Conservation (phyloP, 2,113 vertebrate genomes). For the Marcusenius ussheri region DNA sequence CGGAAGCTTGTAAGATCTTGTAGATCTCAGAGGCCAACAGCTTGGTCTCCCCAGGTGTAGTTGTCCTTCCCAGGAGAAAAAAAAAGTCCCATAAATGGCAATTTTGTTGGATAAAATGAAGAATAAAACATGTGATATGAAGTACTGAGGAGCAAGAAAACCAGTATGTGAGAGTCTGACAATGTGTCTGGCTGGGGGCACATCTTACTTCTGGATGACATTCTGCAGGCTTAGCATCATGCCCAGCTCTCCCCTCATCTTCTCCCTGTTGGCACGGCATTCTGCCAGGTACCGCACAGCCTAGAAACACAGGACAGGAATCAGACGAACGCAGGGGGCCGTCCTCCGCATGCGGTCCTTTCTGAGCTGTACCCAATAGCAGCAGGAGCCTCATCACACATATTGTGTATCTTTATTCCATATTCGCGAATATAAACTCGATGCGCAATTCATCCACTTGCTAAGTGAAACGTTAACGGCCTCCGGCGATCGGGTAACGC, state of each 20-base stretch:
- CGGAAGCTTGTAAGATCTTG: slow-evolving; percentile 74
- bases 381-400: neutral
- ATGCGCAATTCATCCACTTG: neutral
- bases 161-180: neutral
- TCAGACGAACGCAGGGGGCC: slow-evolving; percentile 9
- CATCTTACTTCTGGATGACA: slow-evolving; percentile 83
- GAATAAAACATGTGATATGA: neutral
- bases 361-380: neutral
- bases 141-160: neutral
- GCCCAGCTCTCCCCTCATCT: slow-evolving; percentile 81
- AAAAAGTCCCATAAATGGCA: slow-evolving; percentile 13
- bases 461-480: neutral
- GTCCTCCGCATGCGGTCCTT: neutral
- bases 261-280: slow-evolving; percentile 80
- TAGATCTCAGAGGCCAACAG: slow-evolving; percentile 82
- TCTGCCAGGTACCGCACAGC: slow-evolving; percentile 85
- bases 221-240: slow-evolving; percentile 92
- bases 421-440: neutral
- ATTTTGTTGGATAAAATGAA: neutral
- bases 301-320: slow-evolving; percentile 43
- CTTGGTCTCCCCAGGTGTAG: slow-evolving; percentile 86
- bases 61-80: slow-evolving; percentile 43
- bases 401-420: too few relatives aligned
- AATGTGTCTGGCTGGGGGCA: neutral
- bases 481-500: neutral